Percentiles rank a stretch among this genome's conserved stretches.
Conservation (phyloP, 2,888 invertebrate species). For the Furcula furcula region DNA sequence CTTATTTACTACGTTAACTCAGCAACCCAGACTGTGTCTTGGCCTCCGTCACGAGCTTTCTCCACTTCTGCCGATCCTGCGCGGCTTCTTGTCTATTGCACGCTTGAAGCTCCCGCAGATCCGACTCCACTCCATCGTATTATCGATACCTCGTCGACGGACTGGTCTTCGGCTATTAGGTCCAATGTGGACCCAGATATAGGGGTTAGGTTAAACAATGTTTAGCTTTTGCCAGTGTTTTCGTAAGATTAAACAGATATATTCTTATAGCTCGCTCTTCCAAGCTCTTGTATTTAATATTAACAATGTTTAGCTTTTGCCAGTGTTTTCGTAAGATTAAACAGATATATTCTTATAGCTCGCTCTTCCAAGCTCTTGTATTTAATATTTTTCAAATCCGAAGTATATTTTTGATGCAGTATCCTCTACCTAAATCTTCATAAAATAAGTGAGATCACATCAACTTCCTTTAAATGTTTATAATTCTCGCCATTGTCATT, state of each 20-base stretch:
- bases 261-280: constrained; percentile 28
- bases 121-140: no score
- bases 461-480: background rate
- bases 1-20: no score
- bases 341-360: constrained; percentile 11
- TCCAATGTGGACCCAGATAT: no score
- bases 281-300: no score
- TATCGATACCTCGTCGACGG: no score
- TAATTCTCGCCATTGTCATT: constrained; percentile 20
- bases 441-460: background rate
- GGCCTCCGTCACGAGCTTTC: no score
- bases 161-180: no score
- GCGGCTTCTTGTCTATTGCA: no score
- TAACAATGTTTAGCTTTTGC: background rate
- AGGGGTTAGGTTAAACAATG: no score
- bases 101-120: no score
- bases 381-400: constrained; percentile 23
- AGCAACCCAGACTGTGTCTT: no score
- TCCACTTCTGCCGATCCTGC: no score
- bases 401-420: constrained; percentile 31
- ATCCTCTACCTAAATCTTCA: constrained; percentile 26
- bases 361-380: constrained; percentile 27
- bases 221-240: background rate
- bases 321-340: background rate
- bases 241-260: background rate